These are phyloP conservation scores for Polydesmus complanatus DNA, from an alignment of 2,888 invertebrate genomes.

Conservation along the genomic window DNA sequence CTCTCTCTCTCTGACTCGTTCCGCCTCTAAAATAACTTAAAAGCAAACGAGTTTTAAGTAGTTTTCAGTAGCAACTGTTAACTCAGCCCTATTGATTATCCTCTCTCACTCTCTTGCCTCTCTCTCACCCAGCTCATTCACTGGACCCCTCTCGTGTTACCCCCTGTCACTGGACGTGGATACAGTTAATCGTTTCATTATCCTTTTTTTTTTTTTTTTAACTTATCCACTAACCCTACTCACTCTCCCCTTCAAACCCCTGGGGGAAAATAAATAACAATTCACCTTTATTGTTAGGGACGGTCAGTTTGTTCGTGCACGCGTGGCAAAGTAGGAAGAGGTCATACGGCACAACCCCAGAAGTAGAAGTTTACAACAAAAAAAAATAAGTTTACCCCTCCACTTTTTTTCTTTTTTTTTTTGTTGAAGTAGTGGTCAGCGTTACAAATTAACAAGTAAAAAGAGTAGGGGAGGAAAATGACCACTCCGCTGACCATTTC, in stretches of 20 bases:
- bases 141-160: not conserved
- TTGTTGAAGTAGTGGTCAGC: no score
- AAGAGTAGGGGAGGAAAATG: no score
- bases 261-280: not conserved
- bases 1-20: not conserved
- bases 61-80: conserved; percentile 4
- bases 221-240: not conserved
- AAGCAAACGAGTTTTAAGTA: conserved; percentile 5
- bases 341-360: conserved; percentile 16
- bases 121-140: not conserved
- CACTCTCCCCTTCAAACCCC: not conserved
- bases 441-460: no score
- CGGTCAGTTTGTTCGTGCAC: not conserved
- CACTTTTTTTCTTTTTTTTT: no score
- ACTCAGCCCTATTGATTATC: conserved; percentile 1
- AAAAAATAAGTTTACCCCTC: no score
- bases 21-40: not conserved
- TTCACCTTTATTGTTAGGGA: not conserved
- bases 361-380: no score
- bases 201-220: not conserved
- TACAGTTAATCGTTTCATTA: not conserved
- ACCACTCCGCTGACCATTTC: no score
- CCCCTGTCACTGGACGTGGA: not conserved
- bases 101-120: not conserved
- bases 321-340: not conserved